Evolutionary conservation across 2,113 vertebrate species (phyloP).

Genomic region (Rostratula benghalensis): DNA sequence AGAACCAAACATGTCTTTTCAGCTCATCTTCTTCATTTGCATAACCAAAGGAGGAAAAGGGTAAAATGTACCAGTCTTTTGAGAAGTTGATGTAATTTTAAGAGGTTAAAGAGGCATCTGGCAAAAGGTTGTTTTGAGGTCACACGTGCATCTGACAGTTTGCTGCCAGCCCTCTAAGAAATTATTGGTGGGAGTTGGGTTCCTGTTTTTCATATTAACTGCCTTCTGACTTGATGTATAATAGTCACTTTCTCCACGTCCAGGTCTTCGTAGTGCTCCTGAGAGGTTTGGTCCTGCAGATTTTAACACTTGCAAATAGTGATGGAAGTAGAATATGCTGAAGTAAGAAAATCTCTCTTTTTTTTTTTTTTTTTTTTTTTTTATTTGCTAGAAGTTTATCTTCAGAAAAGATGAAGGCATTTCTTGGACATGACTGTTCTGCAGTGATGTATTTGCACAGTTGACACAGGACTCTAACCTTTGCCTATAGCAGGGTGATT

Average conservation of each 20-base stretch:
- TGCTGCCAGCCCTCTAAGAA: conserved; percentile 44
- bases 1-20: background rate
- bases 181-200: conserved; percentile 38
- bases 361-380: too few relatives aligned
- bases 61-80: conserved; percentile 36
- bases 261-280: background rate
- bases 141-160: conserved; percentile 60
- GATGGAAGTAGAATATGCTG: background rate
- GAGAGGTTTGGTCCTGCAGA: background rate
- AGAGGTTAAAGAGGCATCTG: conserved; percentile 67
- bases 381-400: background rate
- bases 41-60: conserved; percentile 37
- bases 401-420: background rate
- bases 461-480: background rate
- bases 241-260: background rate
- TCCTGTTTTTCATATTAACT: conserved; percentile 66
- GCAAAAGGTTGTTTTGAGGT: conserved; percentile 67
- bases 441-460: background rate
- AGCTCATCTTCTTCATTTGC: conserved; percentile 19
- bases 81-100: conserved; percentile 53
- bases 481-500: background rate
- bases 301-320: background rate
- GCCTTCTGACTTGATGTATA: conserved; percentile 40
- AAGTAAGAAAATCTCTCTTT: background rate
- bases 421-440: background rate